Percentiles rank a stretch among this genome's conserved stretches.
These are phyloP conservation scores for Bettongia penicillata DNA, from an alignment of 2,113 vertebrate species.

Conservation along the genomic window DNA sequence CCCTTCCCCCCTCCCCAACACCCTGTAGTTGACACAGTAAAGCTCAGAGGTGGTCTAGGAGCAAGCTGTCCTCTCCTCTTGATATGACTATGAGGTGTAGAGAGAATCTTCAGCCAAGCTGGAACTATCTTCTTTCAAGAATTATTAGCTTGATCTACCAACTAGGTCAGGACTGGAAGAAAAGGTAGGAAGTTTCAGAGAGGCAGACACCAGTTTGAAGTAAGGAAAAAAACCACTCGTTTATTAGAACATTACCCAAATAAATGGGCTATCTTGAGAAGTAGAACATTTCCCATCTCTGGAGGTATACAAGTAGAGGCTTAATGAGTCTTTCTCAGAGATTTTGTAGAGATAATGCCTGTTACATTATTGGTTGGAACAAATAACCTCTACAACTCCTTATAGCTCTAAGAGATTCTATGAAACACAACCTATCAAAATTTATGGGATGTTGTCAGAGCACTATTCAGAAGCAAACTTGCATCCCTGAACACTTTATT, in stretches of 20 bases:
- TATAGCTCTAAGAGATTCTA: not conserved
- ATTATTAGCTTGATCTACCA: not conserved
- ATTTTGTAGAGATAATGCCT: not conserved
- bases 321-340: not conserved
- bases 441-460: not conserved
- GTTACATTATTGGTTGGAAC: not conserved
- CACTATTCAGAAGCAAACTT: not conserved
- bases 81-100: not conserved
- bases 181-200: not conserved
- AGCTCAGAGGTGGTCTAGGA: not conserved
- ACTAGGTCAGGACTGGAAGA: not conserved
- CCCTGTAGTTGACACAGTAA: not conserved
- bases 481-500: not conserved
- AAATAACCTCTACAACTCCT: not conserved
- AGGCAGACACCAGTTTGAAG: not conserved
- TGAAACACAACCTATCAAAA: not conserved
- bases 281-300: not conserved
- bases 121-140: not conserved
- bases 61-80: not conserved
- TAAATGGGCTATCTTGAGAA: not conserved
- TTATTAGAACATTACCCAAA: not conserved
- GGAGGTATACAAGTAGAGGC: not conserved
- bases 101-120: not conserved
- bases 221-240: not conserved
- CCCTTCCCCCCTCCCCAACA: not conserved